A percentile compares a stretch with the other conserved stretches of the same genome.
These are phyloP conservation scores for Platycercus adscitus DNA, from an alignment of 2,113 vertebrate genomes.

Conservation along the genomic window DNA sequence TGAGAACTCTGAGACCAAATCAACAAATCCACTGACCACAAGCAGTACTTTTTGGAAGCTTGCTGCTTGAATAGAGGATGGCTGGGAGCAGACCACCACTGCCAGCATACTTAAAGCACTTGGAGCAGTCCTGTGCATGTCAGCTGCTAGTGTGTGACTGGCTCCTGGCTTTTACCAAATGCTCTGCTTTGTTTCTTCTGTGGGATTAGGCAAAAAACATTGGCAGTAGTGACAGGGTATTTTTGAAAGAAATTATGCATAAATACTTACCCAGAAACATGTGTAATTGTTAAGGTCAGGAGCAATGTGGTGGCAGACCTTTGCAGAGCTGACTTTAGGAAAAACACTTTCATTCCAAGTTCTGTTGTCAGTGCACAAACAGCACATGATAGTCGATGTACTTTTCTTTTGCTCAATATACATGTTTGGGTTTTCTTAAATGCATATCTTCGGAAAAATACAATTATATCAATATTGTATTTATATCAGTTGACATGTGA, in stretches of 20 bases:
- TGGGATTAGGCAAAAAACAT: not conserved
- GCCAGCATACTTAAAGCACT: not conserved
- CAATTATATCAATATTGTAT: slow-evolving; percentile 42
- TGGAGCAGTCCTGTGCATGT: not conserved
- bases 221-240: not conserved
- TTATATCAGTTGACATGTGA: slow-evolving; percentile 50
- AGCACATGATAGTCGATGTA: not conserved
- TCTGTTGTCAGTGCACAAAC: not conserved
- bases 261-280: not conserved
- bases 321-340: not conserved
- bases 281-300: not conserved
- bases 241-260: not conserved
- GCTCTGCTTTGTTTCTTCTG: not conserved
- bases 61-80: not conserved
- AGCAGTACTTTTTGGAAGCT: not conserved
- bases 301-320: not conserved
- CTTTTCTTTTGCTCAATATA: slow-evolving; percentile 5
- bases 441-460: slow-evolving; percentile 31
- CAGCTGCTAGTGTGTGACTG: not conserved
- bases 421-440: fast-evolving
- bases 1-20: not conserved
- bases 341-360: not conserved
- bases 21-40: not conserved
- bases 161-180: not conserved
- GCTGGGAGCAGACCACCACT: not conserved